These are phyloP conservation scores for Natator depressus DNA, from an alignment of 2,113 vertebrate species.

Conservation along the genomic window DNA sequence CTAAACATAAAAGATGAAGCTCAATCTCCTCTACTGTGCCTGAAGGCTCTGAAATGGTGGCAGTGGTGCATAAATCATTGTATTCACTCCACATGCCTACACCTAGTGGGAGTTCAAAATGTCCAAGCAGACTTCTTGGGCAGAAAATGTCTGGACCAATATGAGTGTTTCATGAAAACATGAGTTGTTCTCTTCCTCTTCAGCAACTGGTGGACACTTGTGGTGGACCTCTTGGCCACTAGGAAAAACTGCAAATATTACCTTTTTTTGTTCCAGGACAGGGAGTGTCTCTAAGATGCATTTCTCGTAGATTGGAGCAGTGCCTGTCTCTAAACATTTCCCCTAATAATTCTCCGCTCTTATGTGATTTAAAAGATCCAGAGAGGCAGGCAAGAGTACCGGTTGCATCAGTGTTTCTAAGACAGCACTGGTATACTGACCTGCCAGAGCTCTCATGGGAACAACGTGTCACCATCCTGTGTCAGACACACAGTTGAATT, in stretches of 20 bases:
- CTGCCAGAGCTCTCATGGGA: not conserved
- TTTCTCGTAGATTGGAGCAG: not conserved
- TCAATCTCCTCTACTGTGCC: not conserved
- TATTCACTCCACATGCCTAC: not conserved
- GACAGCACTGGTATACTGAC: not conserved
- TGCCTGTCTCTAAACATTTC: not conserved
- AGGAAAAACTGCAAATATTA: too few relatives aligned
- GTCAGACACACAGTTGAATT: not conserved
- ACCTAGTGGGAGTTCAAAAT: not conserved
- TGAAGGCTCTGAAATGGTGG: not conserved
- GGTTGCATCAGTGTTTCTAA: not conserved
- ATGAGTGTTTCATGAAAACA: not conserved
- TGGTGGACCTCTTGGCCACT: not conserved
- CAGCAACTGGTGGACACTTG: not conserved
- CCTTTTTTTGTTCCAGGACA: too few relatives aligned
- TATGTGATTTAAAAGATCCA: not conserved
- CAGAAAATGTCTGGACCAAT: not conserved
- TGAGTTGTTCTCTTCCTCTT: not conserved
- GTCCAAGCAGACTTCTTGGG: not conserved
- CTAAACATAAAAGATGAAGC: not conserved
- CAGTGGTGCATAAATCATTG: not conserved
- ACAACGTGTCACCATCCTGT: not conserved
- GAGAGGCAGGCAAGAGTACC: not conserved
- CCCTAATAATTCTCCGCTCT: not conserved
- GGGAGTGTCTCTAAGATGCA: rapidly evolving